Base-by-base conservation (phyloP, 2,797 vertebrate genomes). In the Fringilla coelebs region DNA sequence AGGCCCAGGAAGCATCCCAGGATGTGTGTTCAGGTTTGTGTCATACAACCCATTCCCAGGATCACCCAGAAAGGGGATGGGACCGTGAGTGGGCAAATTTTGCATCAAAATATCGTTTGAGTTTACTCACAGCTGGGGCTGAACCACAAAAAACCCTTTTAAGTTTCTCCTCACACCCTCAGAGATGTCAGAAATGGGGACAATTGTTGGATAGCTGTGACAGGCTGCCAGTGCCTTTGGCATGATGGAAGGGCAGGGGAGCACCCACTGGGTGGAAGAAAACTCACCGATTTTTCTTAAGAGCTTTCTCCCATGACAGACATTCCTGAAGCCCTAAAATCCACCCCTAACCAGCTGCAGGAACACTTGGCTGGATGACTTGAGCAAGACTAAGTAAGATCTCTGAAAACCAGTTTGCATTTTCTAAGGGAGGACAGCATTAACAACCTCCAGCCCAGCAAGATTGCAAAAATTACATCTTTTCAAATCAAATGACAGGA, bases 401-500 rank as follows among this genome's bases (percentile, higher is more conserved):
- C 48, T 87, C 38, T 25, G 66, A 86, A 86, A 91, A 94, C 26
- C 4, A 87, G 48, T 65, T 80, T 55, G 49, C 19, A 28, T 90
- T 88, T 43, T 74, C 26, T 87, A 85, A 84, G 4, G 7, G 32
- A 68, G 34, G 61, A 55, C 7, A 34, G 40, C 34, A 85, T 63
- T 65, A 92, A 86, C 2, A 29, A 46, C 43, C 40, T 87, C 29
- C 57, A 68, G 41, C 38, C 24, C 40, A 58, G 17, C 0, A 10
- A 94, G 38, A 71, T 11, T 61, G 14, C 57, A 40, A 80, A 85
- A 52, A 76, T 26, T 5, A 49, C 31, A 57, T 38, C 15, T 79
- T 81, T 83, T 70, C 43, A 85, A 82, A 88, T 18, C 78, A 58
- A 85, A 88, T 79, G 45, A 63, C 61, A 93, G 36, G 18, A 90